phyloP scores from a whole-genome alignment of 2,888 invertebrate genomes.

The Campoplex capitator region DNA sequence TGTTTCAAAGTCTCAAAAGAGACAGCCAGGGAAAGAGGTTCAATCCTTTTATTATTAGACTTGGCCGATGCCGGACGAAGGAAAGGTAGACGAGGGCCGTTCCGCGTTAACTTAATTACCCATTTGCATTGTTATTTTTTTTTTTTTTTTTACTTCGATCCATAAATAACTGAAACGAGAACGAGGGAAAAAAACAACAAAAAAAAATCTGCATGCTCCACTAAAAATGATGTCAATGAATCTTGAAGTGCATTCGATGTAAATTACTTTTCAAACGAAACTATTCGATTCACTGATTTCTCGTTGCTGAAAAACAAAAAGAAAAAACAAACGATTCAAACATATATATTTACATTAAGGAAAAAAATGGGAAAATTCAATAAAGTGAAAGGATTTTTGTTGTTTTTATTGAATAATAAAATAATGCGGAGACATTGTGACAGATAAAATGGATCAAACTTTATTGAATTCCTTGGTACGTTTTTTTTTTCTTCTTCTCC shows the following conservation, averaged over 20 bases:
- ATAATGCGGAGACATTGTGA: background rate
- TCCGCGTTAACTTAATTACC: slow-evolving; percentile 30
- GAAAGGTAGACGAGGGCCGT: slow-evolving; percentile 18
- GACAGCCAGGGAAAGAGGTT: slow-evolving; percentile 69
- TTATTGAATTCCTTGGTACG: slow-evolving; percentile 53
- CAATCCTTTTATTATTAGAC: slow-evolving; percentile 82
- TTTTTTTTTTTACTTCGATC: background rate
- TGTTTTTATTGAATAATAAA: background rate
- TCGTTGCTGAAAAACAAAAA: background rate
- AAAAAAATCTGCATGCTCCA: background rate
- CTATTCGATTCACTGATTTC: background rate
- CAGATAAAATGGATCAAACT: slow-evolving; percentile 52
- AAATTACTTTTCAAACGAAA: background rate
- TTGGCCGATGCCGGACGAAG: slow-evolving; percentile 74
- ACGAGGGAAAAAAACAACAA: background rate
- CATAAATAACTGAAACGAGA: background rate
- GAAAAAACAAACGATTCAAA: too few relatives aligned
- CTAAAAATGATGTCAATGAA: too few relatives aligned
- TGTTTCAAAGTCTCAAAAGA: slow-evolving; percentile 15
- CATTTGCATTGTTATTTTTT: slow-evolving; percentile 8
- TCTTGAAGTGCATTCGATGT: too few relatives aligned
- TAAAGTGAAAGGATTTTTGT: background rate
- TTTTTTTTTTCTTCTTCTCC: background rate
- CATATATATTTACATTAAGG: background rate
- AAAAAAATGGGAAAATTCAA: background rate